Evolutionary conservation across 2,113 vertebrate genomes (phyloP).

Genomic region (Hiodon alosoides): DNA sequence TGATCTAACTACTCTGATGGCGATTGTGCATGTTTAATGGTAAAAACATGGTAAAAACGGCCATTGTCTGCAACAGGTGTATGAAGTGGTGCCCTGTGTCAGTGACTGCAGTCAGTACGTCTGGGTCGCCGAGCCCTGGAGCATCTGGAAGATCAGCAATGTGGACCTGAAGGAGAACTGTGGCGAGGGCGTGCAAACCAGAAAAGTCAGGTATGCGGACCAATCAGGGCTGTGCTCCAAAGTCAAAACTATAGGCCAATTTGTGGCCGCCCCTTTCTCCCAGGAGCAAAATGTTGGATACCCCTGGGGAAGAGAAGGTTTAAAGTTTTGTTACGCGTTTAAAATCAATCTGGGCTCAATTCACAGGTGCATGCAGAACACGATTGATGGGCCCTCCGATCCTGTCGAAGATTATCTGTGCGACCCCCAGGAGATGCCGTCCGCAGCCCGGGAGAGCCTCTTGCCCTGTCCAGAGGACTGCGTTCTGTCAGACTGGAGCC

Average conservation of each 20-base stretch:
- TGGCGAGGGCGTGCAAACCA: constrained; percentile 88
- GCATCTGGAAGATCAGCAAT: constrained; percentile 89
- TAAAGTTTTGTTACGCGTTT: not conserved
- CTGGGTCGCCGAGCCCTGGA: constrained; percentile 93
- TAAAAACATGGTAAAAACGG: too few species aligned
- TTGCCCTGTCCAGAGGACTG: constrained; percentile 93
- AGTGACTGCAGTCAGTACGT: constrained; percentile 92
- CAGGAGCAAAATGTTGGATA: too few species aligned
- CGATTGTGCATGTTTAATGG: too few species aligned
- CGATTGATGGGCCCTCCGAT: constrained; percentile 87
- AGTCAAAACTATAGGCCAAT: too few species aligned
- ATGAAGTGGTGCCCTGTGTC: constrained; percentile 91
- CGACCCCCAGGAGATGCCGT: constrained; percentile 93
- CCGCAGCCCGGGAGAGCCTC: constrained; percentile 81
- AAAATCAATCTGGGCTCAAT: not conserved
- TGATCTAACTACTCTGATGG: too few species aligned
- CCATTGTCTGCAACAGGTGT: constrained; percentile 67
- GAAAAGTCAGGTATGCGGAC: constrained; percentile 83
- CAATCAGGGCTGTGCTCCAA: too few species aligned
- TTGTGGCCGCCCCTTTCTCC: too few species aligned
- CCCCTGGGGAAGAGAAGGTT: too few species aligned
- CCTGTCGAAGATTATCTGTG: constrained; percentile 91
- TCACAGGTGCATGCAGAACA: constrained; percentile 93
- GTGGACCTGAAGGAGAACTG: constrained; percentile 88
- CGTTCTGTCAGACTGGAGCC: constrained; percentile 87